A percentile compares a stretch with the other conserved stretches of the same genome.
phyloP scores from a whole-genome alignment of 2,113 vertebrate species.

The Brachypteracias leptosomus region DNA sequence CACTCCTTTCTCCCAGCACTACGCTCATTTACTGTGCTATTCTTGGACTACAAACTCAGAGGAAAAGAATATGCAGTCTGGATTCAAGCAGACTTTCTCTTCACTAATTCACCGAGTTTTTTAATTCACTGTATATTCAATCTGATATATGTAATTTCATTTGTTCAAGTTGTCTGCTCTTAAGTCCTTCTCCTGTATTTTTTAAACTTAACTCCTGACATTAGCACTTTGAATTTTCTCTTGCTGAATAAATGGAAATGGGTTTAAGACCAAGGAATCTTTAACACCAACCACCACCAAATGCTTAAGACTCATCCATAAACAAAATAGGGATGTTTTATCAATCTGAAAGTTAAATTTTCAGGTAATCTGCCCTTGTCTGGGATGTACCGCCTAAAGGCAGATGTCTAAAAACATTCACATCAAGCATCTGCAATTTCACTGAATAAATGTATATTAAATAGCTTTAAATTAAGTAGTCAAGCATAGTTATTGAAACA shows the following conservation, averaged over 20 bases:
- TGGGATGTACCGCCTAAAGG: background rate
- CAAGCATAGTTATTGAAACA: background rate
- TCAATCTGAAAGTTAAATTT: background rate
- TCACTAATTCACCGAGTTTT: background rate
- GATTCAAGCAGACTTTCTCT: background rate
- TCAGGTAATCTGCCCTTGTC: background rate
- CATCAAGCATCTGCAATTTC: background rate
- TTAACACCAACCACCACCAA: fast-evolving
- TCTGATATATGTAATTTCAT: background rate
- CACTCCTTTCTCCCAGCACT: background rate
- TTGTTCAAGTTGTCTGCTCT: background rate
- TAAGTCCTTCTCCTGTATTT: background rate
- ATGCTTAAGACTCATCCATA: background rate
- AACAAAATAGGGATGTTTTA: background rate
- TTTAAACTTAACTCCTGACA: background rate
- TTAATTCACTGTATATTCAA: background rate
- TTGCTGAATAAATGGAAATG: background rate
- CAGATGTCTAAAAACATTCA: background rate
- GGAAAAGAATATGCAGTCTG: background rate
- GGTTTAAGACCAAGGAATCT: background rate
- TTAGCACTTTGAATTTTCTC: background rate
- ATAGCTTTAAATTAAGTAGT: background rate
- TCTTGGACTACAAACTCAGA: background rate
- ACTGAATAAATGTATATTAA: background rate
- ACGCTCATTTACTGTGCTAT: background rate